Percentiles rank a stretch among this genome's conserved stretches.
phyloP scores from a whole-genome alignment of 2,888 invertebrate genomes.

The Synanthedon andrenaeformis region DNA sequence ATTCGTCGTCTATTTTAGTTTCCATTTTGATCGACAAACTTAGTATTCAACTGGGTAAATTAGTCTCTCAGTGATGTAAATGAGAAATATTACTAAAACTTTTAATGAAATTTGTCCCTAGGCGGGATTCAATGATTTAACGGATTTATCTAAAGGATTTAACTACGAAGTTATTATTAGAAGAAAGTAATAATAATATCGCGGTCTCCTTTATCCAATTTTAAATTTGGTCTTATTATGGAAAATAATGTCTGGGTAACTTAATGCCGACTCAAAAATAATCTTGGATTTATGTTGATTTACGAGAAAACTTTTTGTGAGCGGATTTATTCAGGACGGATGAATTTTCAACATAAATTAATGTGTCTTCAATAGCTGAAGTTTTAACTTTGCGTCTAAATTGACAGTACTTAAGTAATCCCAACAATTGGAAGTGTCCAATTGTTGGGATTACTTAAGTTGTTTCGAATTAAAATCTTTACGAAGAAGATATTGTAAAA shows the following conservation, averaged over 20 bases:
- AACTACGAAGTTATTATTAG: too few relatives aligned
- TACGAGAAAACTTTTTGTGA: constrained; percentile 20
- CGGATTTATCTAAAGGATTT: too few relatives aligned
- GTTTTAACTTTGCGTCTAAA: neutral
- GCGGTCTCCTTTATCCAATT: neutral
- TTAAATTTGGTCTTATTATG: neutral
- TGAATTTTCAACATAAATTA: neutral
- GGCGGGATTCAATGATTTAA: too few relatives aligned
- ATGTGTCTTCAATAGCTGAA: neutral
- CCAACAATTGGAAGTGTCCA: neutral
- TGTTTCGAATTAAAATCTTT: neutral
- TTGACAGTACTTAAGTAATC: neutral
- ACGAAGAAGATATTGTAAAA: neutral
- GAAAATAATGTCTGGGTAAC: neutral
- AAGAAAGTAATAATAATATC: neutral
- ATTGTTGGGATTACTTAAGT: too few relatives aligned
- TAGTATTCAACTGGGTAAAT: too few relatives aligned
- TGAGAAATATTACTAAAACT: too few relatives aligned
- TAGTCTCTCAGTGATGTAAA: too few relatives aligned
- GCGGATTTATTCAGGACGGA: constrained; percentile 15
- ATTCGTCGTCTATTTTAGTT: too few relatives aligned
- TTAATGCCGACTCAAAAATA: constrained; percentile 12
- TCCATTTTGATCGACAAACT: too few relatives aligned
- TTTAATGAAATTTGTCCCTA: too few relatives aligned
- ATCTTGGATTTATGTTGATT: constrained; percentile 19